Percentiles rank a stretch among this genome's conserved stretches.
These are phyloP conservation scores for Prenolepis imparis DNA, from an alignment of 2,888 invertebrate genomes.

Conservation along the genomic window DNA sequence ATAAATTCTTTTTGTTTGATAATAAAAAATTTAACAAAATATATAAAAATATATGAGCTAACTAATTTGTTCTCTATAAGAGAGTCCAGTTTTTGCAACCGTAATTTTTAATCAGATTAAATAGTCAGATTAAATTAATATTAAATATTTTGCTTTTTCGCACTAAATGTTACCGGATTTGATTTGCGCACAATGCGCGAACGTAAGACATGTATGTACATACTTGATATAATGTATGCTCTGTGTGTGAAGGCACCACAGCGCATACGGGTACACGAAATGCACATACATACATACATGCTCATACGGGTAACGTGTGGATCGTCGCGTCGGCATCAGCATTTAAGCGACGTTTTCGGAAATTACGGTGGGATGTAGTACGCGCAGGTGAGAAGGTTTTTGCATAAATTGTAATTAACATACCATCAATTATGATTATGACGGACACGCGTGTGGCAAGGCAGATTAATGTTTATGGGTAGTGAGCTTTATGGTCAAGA, in stretches of 20 bases:
- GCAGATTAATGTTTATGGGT: slow-evolving; percentile 74
- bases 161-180: slow-evolving; percentile 6
- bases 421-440: slow-evolving; percentile 75
- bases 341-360: slow-evolving; percentile 49
- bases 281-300: background rate
- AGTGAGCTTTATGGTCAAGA: slow-evolving; percentile 66
- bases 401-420: slow-evolving; percentile 77
- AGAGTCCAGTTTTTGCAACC: background rate
- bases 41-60: background rate
- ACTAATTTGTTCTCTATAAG: background rate
- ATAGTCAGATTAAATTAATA: too few species aligned
- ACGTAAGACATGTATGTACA: background rate
- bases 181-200: slow-evolving; percentile 8
- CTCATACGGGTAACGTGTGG: slow-evolving; percentile 10
- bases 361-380: slow-evolving; percentile 57
- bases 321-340: slow-evolving; percentile 43
- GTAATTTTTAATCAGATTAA: background rate
- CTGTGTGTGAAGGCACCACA: background rate
- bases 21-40: background rate
- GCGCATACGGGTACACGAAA: background rate
- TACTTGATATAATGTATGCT: slow-evolving; percentile 11
- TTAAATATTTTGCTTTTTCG: background rate
- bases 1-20: slow-evolving; percentile 2
- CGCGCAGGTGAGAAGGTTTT: slow-evolving; percentile 64
- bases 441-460: slow-evolving; percentile 63